phyloP scores from a whole-genome alignment of 37 sponge, comb jelly and placozoan genomes.

The Halichondria panicea region DNA sequence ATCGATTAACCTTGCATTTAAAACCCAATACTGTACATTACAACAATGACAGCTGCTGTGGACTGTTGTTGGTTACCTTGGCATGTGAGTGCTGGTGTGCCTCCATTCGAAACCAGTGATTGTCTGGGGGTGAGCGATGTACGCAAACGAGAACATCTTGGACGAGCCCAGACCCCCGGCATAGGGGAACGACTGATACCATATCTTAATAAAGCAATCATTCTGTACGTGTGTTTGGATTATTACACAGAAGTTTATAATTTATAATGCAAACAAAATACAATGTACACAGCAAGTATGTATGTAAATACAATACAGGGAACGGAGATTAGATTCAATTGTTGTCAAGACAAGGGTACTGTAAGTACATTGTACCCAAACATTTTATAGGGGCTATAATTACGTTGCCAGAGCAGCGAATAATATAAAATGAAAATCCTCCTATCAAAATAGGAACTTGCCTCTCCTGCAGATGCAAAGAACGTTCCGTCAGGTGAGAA shows the following conservation, averaged over 20 bases:
- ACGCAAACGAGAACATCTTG: constrained; percentile 53
- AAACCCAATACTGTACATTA: background rate
- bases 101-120: constrained; percentile 83
- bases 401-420: background rate
- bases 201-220: constrained; percentile 81
- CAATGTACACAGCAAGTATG: background rate
- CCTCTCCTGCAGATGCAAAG: constrained; percentile 81
- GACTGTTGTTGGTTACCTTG: constrained; percentile 40
- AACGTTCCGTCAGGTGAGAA: constrained; percentile 71
- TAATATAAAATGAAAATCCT: background rate
- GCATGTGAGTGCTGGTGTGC: constrained; percentile 64
- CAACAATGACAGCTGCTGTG: background rate
- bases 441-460: constrained; percentile 18
- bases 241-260: background rate
- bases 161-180: constrained; percentile 13
- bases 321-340: background rate
- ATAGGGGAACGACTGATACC: constrained; percentile 47
- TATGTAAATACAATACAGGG: background rate
- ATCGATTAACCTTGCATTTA: no score
- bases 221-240: constrained; percentile 24
- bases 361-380: background rate
- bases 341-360: background rate
- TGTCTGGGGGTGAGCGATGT: constrained; percentile 75
- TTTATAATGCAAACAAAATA: background rate
- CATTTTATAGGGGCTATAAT: background rate